These are phyloP conservation scores for Proisotoma minuta DNA, from an alignment of 2,888 invertebrate genomes.

Conservation along the genomic window DNA sequence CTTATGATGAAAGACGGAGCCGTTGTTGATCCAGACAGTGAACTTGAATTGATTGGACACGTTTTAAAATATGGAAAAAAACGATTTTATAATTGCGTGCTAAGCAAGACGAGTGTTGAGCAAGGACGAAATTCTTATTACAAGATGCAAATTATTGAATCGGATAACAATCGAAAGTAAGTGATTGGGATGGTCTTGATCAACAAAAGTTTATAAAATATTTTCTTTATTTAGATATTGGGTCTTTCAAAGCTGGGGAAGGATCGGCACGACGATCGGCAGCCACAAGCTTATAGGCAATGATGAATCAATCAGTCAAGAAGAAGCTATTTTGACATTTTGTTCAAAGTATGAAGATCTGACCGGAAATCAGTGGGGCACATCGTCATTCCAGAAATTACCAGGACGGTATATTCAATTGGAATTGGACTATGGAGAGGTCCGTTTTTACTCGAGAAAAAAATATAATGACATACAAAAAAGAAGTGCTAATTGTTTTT, in stretches of 20 bases:
- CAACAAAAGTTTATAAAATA: not conserved
- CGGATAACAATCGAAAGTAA: conserved; percentile 52
- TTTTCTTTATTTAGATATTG: conserved; percentile 5
- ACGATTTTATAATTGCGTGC: conserved; percentile 69
- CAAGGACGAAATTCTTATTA: conserved; percentile 88
- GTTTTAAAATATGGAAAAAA: conserved; percentile 54
- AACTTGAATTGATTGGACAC: conserved; percentile 70
- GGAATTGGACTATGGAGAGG: conserved; percentile 79
- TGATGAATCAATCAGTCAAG: conserved; percentile 53
- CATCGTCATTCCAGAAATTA: conserved; percentile 65
- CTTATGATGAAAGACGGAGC: conserved; percentile 74
- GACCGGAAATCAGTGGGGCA: conserved; percentile 74
- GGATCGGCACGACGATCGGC: conserved; percentile 92
- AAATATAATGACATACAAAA: not conserved
- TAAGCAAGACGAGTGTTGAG: conserved; percentile 80
- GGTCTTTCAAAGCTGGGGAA: conserved; percentile 70
- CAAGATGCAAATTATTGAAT: conserved; percentile 81
- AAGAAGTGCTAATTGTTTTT: not conserved
- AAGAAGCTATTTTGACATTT: conserved; percentile 63
- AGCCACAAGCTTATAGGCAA: conserved; percentile 62
- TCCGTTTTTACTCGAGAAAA: not conserved
- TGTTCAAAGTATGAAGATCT: conserved; percentile 66
- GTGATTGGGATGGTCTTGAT: not conserved
- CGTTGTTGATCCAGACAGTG: conserved; percentile 89
- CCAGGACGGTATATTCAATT: conserved; percentile 76